Evolutionary conservation across 2,113 vertebrate species (phyloP).

Genomic region (Hemichromis elongatus): DNA sequence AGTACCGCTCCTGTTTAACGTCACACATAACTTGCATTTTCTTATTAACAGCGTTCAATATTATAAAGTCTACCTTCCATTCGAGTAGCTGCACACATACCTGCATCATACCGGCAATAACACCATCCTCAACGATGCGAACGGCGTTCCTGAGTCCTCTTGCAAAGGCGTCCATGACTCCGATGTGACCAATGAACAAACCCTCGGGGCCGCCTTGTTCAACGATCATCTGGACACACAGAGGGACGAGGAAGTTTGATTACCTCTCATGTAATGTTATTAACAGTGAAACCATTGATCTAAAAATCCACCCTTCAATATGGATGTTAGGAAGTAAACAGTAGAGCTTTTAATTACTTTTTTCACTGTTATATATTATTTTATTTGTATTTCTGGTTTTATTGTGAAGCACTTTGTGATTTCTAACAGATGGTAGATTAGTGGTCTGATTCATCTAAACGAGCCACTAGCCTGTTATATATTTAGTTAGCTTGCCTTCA

Average conservation of each 20-base stretch:
- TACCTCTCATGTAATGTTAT: neutral
- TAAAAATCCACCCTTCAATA: neutral
- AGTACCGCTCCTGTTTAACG: conserved; percentile 58
- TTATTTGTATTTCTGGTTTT: too few species aligned
- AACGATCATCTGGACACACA: conserved; percentile 46
- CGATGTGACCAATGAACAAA: conserved; percentile 67
- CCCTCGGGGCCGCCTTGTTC: conserved; percentile 68
- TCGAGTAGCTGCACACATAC: neutral
- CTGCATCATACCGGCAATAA: conserved; percentile 55
- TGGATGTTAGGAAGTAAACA: neutral
- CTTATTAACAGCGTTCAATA: neutral
- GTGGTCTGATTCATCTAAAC: neutral
- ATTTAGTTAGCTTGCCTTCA: conserved; percentile 53
- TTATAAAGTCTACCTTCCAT: neutral
- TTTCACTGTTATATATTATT: too few species aligned
- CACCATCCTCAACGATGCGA: conserved; percentile 57
- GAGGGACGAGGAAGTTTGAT: neutral
- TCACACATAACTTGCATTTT: neutral
- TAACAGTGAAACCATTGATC: neutral
- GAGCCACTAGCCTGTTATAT: neutral
- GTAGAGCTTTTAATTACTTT: too few species aligned
- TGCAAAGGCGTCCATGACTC: conserved; percentile 68
- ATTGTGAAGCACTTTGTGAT: too few species aligned
- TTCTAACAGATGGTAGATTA: neutral
- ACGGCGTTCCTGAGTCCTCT: conserved; percentile 63